phyloP scores from a whole-genome alignment of 1,140 invertebrate genomes.

The Belonocnema kinseyi region DNA sequence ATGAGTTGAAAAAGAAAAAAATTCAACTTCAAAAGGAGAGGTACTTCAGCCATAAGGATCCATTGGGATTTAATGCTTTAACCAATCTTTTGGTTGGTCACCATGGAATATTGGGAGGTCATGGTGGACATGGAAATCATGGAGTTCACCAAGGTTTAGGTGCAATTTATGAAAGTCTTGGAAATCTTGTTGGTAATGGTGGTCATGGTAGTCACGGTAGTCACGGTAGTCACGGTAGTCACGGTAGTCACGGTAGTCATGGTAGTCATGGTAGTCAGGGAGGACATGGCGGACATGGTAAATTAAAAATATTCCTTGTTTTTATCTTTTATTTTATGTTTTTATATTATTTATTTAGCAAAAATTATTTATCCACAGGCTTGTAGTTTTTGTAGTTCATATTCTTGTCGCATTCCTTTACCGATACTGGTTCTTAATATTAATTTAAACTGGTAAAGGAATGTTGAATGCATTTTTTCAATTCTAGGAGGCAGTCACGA shows the following conservation, averaged over 20 bases:
- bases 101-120: slow-evolving; percentile 38
- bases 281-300: slow-evolving; percentile 37
- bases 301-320: background rate
- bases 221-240: slow-evolving; percentile 35
- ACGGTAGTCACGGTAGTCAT: slow-evolving; percentile 39
- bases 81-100: slow-evolving; percentile 50
- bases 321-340: too few relatives aligned
- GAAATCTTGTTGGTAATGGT: slow-evolving; percentile 38
- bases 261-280: slow-evolving; percentile 38
- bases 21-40: slow-evolving; percentile 46
- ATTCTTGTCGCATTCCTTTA: too few relatives aligned
- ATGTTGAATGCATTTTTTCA: too few relatives aligned
- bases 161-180: slow-evolving; percentile 37
- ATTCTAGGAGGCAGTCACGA: background rate
- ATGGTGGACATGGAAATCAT: slow-evolving; percentile 7
- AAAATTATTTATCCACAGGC: too few relatives aligned
- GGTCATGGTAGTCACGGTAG: slow-evolving; percentile 34
- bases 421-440: too few relatives aligned
- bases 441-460: too few relatives aligned
- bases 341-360: too few relatives aligned
- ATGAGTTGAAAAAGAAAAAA: slow-evolving; percentile 54
- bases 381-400: too few relatives aligned
- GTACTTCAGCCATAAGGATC: slow-evolving; percentile 45
- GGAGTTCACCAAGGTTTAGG: slow-evolving; percentile 32
- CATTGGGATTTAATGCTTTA: slow-evolving; percentile 52